Base-by-base conservation (phyloP, 2,888 invertebrate genomes). In the Philopedon plagiatum region DNA sequence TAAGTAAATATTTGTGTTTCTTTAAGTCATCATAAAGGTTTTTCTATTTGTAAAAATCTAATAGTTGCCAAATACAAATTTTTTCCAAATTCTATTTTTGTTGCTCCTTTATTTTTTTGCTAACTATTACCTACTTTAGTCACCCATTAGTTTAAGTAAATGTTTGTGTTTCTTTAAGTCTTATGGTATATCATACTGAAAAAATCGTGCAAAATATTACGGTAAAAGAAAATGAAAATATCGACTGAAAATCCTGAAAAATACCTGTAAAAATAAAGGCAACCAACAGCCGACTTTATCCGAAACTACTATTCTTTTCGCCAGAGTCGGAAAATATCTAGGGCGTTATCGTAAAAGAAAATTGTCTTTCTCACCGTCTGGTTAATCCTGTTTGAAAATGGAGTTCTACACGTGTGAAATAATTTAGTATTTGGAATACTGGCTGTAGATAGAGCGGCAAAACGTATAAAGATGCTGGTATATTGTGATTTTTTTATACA, bases 331-430 rank as follows among this genome's bases (percentile, higher is more conserved):
- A 15, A 54, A 54, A 54, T 54, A 54, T 54, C 29, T 21, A 18
- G 51, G 15, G 51, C 51, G 51, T 54, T 54, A 29, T 54, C 51
- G 51, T 54, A 54, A 54, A 54, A 54, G 51, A 54, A 54, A 54
- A 54, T 54, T 54, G 51, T 54, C 51, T 54, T 54, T 54, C 29
- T 54, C 51, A 18, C 51, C 7, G 29, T 54, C 29, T 18, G 5
- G 15, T 32, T 54, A 54, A 54, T 54, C 51, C 15, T 7, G 29
- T 54, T 54, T 29, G 51, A 54, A 29, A 54, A 54, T 54, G 51
- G 51, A 54, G 51, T 54, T 54, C 7, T 54, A 29, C 51, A 54
- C 51, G 15, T 29, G 51, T 54, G 51, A 29, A 54, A 54, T 54
- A 54, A 54, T 54, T 54, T 29, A 54, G 29, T 15, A 26, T 29